phyloP scores from a whole-genome alignment of 2,113 vertebrate species.

The Epinephelus cyanopodus region DNA sequence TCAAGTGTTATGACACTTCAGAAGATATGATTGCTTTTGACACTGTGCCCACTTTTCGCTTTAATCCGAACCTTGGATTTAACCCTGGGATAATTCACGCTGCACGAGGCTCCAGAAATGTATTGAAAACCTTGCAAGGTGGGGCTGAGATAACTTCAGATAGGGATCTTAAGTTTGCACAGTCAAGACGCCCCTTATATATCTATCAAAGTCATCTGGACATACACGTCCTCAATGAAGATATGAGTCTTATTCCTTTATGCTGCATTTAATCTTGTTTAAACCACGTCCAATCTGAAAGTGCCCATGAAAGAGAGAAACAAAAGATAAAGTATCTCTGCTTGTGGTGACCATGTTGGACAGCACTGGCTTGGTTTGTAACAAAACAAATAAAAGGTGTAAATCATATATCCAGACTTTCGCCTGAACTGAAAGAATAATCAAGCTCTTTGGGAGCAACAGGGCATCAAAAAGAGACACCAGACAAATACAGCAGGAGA shows the following conservation, averaged over 20 bases:
- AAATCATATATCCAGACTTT: not conserved
- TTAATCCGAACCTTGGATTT: slow-evolving; percentile 50
- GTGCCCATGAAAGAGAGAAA: not conserved
- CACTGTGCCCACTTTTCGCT: slow-evolving; percentile 48
- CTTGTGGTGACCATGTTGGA: not conserved
- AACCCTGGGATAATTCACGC: slow-evolving; percentile 48
- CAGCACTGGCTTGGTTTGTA: not conserved
- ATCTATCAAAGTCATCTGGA: slow-evolving; percentile 7
- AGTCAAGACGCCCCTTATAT: not conserved
- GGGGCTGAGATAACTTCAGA: slow-evolving; percentile 19
- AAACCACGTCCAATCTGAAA: not conserved
- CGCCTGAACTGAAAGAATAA: not conserved
- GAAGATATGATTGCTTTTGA: slow-evolving; percentile 58
- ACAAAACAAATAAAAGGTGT: not conserved
- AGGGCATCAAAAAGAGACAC: not conserved
- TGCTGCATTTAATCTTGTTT: not conserved
- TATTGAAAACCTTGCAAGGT: slow-evolving; percentile 23
- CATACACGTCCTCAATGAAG: not conserved
- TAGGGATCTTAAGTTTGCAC: not conserved
- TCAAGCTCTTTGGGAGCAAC: not conserved
- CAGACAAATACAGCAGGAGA: not conserved
- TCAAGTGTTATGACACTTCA: slow-evolving; percentile 67
- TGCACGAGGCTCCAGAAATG: slow-evolving; percentile 1
- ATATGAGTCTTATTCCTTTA: not conserved
- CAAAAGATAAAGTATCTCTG: not conserved